Conservation (phyloP, 2,113 vertebrate genomes). For the Sarotherodon lohbergeri region DNA sequence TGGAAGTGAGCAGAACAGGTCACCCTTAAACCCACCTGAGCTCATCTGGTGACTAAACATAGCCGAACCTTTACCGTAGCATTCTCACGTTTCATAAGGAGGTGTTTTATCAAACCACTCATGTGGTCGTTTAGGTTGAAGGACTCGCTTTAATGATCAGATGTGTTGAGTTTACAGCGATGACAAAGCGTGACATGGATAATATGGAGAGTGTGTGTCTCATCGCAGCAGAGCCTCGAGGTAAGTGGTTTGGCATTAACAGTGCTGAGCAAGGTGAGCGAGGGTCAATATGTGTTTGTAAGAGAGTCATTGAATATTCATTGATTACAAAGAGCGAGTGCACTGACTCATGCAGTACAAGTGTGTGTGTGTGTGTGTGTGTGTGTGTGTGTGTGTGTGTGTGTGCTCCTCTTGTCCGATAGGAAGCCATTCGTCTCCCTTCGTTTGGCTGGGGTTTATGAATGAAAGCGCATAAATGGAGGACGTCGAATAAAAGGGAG, state of each 20-base stretch:
- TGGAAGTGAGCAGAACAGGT: neutral
- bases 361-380: neutral
- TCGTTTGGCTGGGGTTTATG: neutral
- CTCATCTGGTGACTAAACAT: neutral
- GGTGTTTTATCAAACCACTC: neutral
- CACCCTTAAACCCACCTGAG: neutral
- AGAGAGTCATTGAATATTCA: slow-evolving; percentile 27
- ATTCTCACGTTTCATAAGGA: neutral
- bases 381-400: neutral
- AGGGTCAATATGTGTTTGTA: neutral
- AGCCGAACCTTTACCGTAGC: neutral
- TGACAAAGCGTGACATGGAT: neutral
- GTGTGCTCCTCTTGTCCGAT: neutral
- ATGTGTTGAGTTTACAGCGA: neutral
- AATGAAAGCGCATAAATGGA: neutral
- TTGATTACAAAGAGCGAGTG: neutral
- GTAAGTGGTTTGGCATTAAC: neutral
- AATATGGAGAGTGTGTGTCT: neutral
- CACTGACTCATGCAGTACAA: neutral
- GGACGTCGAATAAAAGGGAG: neutral
- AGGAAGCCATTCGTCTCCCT: neutral
- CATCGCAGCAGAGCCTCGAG: neutral
- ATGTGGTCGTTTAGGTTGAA: neutral
- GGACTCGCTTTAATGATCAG: neutral
- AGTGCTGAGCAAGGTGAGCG: neutral